phyloP scores from a whole-genome alignment of 2,888 invertebrate species.

The Diarsia dahlii region DNA sequence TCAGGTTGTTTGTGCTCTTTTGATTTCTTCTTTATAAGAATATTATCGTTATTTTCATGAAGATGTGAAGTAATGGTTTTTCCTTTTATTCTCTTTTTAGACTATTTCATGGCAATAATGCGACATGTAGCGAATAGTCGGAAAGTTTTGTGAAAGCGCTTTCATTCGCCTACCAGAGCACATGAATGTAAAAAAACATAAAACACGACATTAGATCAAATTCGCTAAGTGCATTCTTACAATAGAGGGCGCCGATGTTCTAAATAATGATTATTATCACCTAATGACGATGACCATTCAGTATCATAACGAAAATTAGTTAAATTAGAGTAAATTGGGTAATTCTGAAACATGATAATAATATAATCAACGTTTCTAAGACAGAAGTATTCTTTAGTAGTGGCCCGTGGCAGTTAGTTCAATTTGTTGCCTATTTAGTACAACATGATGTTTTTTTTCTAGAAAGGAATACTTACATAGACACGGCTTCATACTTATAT shows the following conservation, averaged over 20 bases:
- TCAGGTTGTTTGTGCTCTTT: conserved; percentile 13
- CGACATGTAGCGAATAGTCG: conserved; percentile 31
- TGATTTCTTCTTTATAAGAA: conserved; percentile 10
- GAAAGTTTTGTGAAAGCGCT: conserved; percentile 49
- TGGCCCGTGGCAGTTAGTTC: conserved; percentile 17
- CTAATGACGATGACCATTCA: conserved; percentile 31
- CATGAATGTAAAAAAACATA: conserved; percentile 18
- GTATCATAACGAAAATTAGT: conserved; percentile 37
- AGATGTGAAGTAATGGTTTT: conserved; percentile 18
- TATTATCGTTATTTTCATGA: conserved; percentile 20
- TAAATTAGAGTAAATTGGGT: conserved; percentile 45
- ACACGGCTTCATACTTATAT: conserved; percentile 11
- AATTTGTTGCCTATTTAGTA: conserved; percentile 30
- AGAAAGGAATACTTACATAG: conserved; percentile 10
- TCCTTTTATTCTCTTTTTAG: conserved; percentile 25
- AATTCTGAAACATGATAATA: conserved; percentile 41
- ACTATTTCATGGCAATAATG: conserved; percentile 16
- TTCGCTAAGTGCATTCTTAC: conserved; percentile 26
- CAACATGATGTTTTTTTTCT: conserved; percentile 18
- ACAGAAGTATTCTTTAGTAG: conserved; percentile 1
- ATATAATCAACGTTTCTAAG: conserved; percentile 34
- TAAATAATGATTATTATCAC: conserved; percentile 46
- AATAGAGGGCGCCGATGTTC: conserved; percentile 30
- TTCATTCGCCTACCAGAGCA: conserved; percentile 31
- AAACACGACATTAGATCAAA: conserved; percentile 35